Evolutionary conservation across 2,888 invertebrate genomes (phyloP), one percentile per base, ranked within the genome.

Genomic region (Trichacis sp.): DNA sequence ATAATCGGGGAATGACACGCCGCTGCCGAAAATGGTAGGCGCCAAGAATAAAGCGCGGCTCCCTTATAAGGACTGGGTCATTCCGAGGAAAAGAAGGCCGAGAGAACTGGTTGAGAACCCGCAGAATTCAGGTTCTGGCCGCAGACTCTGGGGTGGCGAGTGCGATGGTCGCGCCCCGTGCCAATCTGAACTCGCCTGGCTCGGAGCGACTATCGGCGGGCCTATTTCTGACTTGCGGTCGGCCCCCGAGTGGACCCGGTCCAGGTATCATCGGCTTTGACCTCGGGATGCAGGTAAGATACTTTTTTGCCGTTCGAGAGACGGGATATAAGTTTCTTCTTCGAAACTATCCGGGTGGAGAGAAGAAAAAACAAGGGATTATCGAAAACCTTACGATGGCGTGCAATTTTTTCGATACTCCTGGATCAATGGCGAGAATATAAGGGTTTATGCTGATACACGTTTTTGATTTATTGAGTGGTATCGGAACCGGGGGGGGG

Each of bases 81-180:
- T 72, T 73, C 72, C 69, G 73, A 71, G 70, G 65, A 68, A 68
- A 69, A 40, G 55, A 58, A n/a, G n/a, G n/a, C n/a, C n/a, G n/a
- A n/a, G n/a, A n/a, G n/a, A 56, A 70, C 70, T 57, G 72, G 75
- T 79, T 82, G 83, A 82, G 82, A 82, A 81, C 81, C 82, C 68
- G 73, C 63, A 71, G 74, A 75, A 80, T 82, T 81, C 82, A 82
- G 81, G 83, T 82, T 82, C 78, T 77, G 68, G 73, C 72, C 60
- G 70, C 71, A 73, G 76, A 75, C 73, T 75, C 79, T 76, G 77
- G 79, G 78, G 79, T 79, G 77, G 78, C 74, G 71, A 71, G 73
- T 69, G 71, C 71, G 71, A 73, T 75, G 77, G 73, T 76, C 75
- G 76, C 75, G 76, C 77, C 77, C 79, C 76, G 72, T 72, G 74